A percentile compares a stretch with the other conserved stretches of the same genome.
phyloP scores from a whole-genome alignment of 1,140 invertebrate species.

The Ladona fulva region DNA sequence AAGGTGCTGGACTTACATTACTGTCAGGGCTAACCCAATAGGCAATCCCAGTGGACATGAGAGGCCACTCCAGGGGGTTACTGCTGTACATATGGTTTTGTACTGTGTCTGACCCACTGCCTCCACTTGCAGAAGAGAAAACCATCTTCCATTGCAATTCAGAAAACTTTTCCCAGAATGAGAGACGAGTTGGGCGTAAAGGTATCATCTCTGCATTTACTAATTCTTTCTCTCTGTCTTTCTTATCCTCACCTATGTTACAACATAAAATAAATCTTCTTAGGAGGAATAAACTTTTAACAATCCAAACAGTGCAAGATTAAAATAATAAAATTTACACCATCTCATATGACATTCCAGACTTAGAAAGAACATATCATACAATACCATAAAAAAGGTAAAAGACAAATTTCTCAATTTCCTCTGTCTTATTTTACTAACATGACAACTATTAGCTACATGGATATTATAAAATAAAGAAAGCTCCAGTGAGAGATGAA shows the following conservation, averaged over 20 bases:
- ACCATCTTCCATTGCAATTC: conserved; percentile 93
- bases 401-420: no score
- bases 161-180: conserved; percentile 83
- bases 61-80: conserved; percentile 81
- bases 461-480: no score
- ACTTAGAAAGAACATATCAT: no score
- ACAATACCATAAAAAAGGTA: no score
- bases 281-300: no score
- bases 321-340: no score
- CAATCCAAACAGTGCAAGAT: no score
- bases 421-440: no score
- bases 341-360: no score
- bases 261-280: conserved; percentile 16
- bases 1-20: conserved; percentile 56
- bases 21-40: conserved; percentile 83
- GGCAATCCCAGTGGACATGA: conserved; percentile 80
- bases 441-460: no score
- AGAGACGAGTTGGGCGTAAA: conserved; percentile 62
- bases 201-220: conserved; percentile 90
- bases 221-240: conserved; percentile 77
- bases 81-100: conserved; percentile 91
- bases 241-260: conserved; percentile 72
- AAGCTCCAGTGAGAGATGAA: no score
- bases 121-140: conserved; percentile 42
- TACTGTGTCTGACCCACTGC: conserved; percentile 36